Base-by-base conservation (phyloP, 1,140 invertebrate species). In the Pararge aegeria region DNA sequence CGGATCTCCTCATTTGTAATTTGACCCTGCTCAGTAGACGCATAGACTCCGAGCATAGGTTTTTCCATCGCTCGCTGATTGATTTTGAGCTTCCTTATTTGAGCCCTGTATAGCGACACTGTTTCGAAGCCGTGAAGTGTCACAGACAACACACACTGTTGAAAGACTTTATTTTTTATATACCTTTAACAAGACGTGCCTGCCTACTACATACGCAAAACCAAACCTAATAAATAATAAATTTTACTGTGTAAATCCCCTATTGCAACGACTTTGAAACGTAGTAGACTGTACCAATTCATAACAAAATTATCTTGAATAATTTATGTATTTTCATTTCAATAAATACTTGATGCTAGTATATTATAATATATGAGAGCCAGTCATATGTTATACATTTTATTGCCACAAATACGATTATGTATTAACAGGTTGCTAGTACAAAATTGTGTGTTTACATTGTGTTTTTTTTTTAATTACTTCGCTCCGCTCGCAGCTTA, bases 261-360 rank as follows among this genome's bases (percentile, higher is more conserved):
- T 19, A 46, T 46, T 46, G 44, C 15, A 46, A 21, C 15, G 19
- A 44, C 7, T 46, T 46, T 46, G 44, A 46, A 46, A 46, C 44
- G 44, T 9, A 46, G 12, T 20, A 18, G 13, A 42, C 13, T 34
- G 16, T 42, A 42, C 19, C 38, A 12, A 42, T 19, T 46, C 44
- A 46, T 20, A 46, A 21, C 44, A 46, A 24, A 24, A 46, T 24
- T 44, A 52, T 13, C 38, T 34, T 46, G 24, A 30, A 59, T 37
- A 52, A 34, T 52, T 59, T 59, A 59, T 52, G 49, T 16, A 18
- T 59, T 46, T 59, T 44, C 27, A 59, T 46, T 59, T 44, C 27
- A 59, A 46, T 59, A 15, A 42, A 59, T 34, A 59, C 37, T 42
- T 52, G 50, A 27, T 9, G 49, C 27, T 52, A 53, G 29, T 46